Percentiles rank a stretch among this genome's conserved stretches.
phyloP scores from a whole-genome alignment of 2,113 vertebrate genomes.

The human region GRCh38 chr3:188122501-188123000 shows the following conservation, averaged over 20 bases:
- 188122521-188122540: not conserved
- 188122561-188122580: not conserved
- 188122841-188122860: not conserved
- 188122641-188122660: not conserved
- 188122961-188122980: not conserved
- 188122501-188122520: not conserved
- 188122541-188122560: not conserved
- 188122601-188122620: not conserved
- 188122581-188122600: conserved; percentile 27
- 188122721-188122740: not conserved
- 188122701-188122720: not conserved
- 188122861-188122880: not conserved
- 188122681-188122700: not conserved
- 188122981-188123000: conserved; percentile 55
- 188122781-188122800: fast-evolving
- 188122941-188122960: conserved; percentile 52
- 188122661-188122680: not conserved
- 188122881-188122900: not conserved
- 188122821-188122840: not conserved
- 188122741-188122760: not conserved
- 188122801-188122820: not conserved
- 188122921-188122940: conserved; percentile 3
- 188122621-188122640: not conserved
- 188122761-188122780: not conserved
- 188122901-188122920: not conserved